These are phyloP conservation scores for Elanus axillaris DNA, from an alignment of 2,113 vertebrate genomes.

Conservation along the genomic window DNA sequence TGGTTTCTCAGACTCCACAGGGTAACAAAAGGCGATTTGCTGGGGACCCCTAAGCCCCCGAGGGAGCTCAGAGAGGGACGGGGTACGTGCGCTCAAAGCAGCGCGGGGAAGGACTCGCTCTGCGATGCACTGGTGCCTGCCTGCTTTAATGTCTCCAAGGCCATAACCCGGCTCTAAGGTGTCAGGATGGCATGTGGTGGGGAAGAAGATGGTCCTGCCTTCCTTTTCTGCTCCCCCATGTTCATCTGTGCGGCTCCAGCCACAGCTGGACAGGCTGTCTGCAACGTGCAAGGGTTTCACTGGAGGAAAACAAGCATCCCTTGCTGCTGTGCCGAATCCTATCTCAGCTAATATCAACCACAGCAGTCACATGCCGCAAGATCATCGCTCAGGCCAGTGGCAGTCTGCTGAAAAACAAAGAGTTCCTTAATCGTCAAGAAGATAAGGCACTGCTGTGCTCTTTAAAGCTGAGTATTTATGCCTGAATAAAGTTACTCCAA, in stretches of 20 bases:
- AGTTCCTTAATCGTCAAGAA: not conserved
- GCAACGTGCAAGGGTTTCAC: not conserved
- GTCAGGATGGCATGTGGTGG: not conserved
- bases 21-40: not conserved
- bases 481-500: not conserved
- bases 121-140: not conserved
- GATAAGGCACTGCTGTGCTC: not conserved
- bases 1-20: not conserved
- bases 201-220: not conserved
- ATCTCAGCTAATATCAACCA: accelerated
- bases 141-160: not conserved
- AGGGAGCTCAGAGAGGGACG: not conserved
- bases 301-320: not conserved
- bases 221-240: not conserved
- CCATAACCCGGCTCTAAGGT: not conserved
- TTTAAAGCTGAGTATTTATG: not conserved
- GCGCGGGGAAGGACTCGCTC: not conserved
- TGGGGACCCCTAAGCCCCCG: not conserved
- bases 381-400: not conserved
- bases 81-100: accelerated
- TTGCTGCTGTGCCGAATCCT: not conserved
- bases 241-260: not conserved
- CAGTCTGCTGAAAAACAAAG: conserved; percentile 2
- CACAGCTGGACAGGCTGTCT: not conserved
- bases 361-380: not conserved